These are phyloP conservation scores for Xylota segnis DNA, from an alignment of 2,888 invertebrate species.

Conservation along the genomic window DNA sequence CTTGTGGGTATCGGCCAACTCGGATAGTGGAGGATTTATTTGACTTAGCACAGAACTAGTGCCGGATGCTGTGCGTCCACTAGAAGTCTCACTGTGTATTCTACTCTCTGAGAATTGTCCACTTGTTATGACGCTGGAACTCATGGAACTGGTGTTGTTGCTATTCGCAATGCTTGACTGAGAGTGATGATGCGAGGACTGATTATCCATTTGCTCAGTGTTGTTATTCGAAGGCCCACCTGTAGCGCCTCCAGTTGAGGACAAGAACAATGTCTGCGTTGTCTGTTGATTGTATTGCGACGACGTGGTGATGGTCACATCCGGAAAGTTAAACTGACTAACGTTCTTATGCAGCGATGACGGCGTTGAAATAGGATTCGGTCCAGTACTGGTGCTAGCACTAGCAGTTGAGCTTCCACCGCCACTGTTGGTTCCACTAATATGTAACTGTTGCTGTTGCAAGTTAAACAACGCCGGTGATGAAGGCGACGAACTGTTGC, in stretches of 20 bases:
- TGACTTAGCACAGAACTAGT: constrained; percentile 68
- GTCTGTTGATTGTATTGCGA: constrained; percentile 74
- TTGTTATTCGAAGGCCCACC: constrained; percentile 48
- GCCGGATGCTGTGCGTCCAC: constrained; percentile 47
- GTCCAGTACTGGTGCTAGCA: constrained; percentile 72
- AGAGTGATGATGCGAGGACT: constrained; percentile 64
- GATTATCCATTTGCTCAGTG: constrained; percentile 61
- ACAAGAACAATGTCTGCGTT: constrained; percentile 81
- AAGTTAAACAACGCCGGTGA: constrained; percentile 91
- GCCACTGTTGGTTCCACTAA: constrained; percentile 77
- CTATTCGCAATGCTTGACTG: constrained; percentile 72
- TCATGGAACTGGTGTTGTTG: constrained; percentile 61
- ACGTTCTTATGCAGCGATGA: constrained; percentile 82
- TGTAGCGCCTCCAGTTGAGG: constrained; percentile 77
- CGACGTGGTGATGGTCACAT: constrained; percentile 82
- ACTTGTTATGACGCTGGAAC: constrained; percentile 56
- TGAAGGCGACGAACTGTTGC: constrained; percentile 98
- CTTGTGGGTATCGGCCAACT: constrained; percentile 86
- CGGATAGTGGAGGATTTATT: constrained; percentile 80
- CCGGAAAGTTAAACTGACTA: constrained; percentile 84
- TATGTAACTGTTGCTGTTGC: constrained; percentile 84
- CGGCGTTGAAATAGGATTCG: constrained; percentile 80
- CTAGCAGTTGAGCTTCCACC: constrained; percentile 78
- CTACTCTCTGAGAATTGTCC: constrained; percentile 58
- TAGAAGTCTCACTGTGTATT: constrained; percentile 65